A percentile compares a stretch with the other conserved stretches of the same genome.
These are phyloP conservation scores for Drosophila recens DNA, from an alignment of 2,888 invertebrate species.

Conservation along the genomic window DNA sequence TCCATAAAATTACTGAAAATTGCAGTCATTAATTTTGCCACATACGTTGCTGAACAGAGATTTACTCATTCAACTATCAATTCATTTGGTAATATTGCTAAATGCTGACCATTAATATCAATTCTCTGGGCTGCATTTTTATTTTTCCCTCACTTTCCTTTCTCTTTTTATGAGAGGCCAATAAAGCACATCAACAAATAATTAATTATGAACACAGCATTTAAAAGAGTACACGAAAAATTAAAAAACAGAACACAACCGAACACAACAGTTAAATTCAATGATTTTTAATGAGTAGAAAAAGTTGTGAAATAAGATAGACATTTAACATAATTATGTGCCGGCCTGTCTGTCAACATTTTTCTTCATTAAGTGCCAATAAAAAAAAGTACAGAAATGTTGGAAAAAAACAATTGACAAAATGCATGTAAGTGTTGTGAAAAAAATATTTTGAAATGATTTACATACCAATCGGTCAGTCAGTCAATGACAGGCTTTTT, in stretches of 20 bases:
- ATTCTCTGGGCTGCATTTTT: constrained; percentile 19
- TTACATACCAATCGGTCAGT: constrained; percentile 36
- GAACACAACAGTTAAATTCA: constrained; percentile 12
- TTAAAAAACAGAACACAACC: constrained; percentile 4
- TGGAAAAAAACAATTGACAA: constrained; percentile 26
- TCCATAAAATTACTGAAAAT: constrained; percentile 21
- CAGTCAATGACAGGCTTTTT: constrained; percentile 21
- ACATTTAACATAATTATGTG: constrained; percentile 37
- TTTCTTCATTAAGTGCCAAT: constrained; percentile 56
- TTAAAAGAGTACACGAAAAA: constrained; percentile 23
- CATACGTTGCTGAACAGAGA: constrained; percentile 17
- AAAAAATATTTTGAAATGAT: constrained; percentile 50
- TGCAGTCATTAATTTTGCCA: constrained; percentile 29
- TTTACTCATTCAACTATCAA: constrained; percentile 36
- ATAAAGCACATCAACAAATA: constrained; percentile 42
- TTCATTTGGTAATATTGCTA: constrained; percentile 44
- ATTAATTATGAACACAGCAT: constrained; percentile 49
- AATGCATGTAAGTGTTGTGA: constrained; percentile 30
- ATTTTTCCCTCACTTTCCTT: not conserved
- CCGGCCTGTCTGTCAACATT: constrained; percentile 37
- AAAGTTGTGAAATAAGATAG: constrained; percentile 28
- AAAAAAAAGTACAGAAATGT: constrained; percentile 25
- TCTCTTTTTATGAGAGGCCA: constrained; percentile 2
- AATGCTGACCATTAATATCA: constrained; percentile 49
- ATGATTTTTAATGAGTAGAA: constrained; percentile 24